phyloP scores from a whole-genome alignment of 2,113 vertebrate genomes.

The Tetrax tetrax region DNA sequence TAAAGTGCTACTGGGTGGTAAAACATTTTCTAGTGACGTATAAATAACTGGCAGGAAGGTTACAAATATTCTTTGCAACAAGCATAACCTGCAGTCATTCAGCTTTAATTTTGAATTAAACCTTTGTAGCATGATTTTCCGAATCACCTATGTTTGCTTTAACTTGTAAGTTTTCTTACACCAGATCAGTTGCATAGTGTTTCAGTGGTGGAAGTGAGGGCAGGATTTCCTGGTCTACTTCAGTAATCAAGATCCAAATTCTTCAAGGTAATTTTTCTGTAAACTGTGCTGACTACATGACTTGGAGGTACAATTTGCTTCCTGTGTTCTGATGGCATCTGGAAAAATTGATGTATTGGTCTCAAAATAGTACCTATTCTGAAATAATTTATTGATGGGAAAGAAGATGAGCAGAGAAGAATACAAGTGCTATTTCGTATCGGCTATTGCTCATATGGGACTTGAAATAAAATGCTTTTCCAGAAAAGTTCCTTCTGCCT shows the following conservation, averaged over 20 bases:
- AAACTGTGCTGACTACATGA: not conserved
- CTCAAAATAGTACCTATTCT: not conserved
- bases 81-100: not conserved
- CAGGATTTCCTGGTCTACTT: not conserved
- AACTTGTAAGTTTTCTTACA: not conserved
- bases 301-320: not conserved
- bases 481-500: not conserved
- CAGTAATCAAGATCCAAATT: not conserved
- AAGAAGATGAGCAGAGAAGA: not conserved
- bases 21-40: not conserved
- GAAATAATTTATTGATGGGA: not conserved
- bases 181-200: not conserved
- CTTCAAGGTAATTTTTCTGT: not conserved
- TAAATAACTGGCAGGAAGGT: not conserved
- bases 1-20: not conserved
- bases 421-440: not conserved
- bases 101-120: not conserved
- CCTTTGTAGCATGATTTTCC: not conserved
- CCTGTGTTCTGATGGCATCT: not conserved
- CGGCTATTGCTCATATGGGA: not conserved
- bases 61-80: not conserved
- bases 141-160: not conserved
- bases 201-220: not conserved
- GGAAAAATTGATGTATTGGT: not conserved
- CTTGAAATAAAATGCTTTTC: slow-evolving; percentile 14